Conservation (phyloP, 2,113 vertebrate species). For the Anarhynchus alexandrinus region DNA sequence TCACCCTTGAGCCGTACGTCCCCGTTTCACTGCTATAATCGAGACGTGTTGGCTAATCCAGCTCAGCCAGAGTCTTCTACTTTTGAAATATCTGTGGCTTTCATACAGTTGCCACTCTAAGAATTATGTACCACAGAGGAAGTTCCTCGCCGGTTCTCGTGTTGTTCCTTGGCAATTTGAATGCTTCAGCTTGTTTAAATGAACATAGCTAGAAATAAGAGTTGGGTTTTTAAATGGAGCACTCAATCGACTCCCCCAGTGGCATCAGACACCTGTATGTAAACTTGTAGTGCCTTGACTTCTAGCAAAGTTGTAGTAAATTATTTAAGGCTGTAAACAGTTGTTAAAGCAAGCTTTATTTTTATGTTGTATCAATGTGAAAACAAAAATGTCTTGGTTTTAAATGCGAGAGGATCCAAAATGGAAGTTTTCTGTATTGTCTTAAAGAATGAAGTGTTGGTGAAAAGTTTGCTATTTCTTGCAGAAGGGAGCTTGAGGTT, state of each 20-base stretch:
- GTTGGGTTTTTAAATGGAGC: not conserved
- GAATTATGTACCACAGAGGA: not conserved
- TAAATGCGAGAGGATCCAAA: not conserved
- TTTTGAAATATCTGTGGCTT: conserved; percentile 10
- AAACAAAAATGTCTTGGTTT: not conserved
- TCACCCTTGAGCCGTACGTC: not conserved
- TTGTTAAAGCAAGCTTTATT: not conserved
- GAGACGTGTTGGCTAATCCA: not conserved
- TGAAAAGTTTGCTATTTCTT: not conserved
- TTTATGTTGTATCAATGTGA: not conserved
- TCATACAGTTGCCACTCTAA: not conserved
- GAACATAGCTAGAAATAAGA: not conserved
- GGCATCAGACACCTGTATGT: not conserved
- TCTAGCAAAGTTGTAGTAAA: not conserved
- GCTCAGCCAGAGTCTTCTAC: not conserved
- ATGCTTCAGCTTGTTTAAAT: not conserved
- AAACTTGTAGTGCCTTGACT: not conserved
- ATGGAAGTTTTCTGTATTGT: not conserved
- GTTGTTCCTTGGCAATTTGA: not conserved
- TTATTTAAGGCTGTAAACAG: not conserved
- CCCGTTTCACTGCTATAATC: accelerated
- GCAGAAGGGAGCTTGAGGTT: not conserved
- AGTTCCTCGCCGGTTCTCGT: not conserved
- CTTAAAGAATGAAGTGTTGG: not conserved
- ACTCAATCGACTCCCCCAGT: not conserved